phyloP scores from a whole-genome alignment of 23 tunicate genomes.

The Halocynthia roretzi region DNA sequence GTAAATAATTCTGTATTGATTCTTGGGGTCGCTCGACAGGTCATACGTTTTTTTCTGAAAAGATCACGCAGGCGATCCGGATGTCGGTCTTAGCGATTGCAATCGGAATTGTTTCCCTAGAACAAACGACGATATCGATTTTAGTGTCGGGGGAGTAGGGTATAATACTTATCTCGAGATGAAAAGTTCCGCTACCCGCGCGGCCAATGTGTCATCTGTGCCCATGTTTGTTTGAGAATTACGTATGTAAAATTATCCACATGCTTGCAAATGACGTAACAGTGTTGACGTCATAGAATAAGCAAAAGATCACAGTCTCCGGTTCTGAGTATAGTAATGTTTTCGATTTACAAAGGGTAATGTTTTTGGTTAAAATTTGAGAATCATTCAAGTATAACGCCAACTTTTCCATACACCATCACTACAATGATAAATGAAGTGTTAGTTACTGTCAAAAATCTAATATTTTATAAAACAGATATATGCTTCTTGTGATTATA shows the following conservation, averaged over 20 bases:
- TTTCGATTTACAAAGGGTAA: no score
- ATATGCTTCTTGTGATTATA: no score
- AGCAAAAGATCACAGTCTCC: no score
- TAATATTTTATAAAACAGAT: no score
- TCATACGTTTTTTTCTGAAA: neutral
- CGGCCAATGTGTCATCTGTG: neutral
- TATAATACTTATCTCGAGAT: conserved; percentile 4
- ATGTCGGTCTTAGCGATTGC: neutral
- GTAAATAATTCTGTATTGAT: conserved; percentile 2
- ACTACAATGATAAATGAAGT: no score
- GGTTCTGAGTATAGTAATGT: no score
- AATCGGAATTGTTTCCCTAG: neutral
- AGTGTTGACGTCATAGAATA: no score
- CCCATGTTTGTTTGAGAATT: neutral
- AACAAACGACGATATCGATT: neutral
- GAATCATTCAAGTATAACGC: no score
- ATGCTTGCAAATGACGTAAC: neutral
- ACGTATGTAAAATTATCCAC: neutral
- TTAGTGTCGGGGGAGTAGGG: neutral
- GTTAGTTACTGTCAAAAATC: no score
- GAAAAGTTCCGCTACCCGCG: neutral
- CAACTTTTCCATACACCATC: no score
- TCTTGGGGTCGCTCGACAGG: conserved; percentile 5
- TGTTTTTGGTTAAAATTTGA: no score
- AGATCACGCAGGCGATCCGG: neutral